Base-by-base conservation (phyloP, 1,140 invertebrate species). In the Chionoecetes opilio region DNA sequence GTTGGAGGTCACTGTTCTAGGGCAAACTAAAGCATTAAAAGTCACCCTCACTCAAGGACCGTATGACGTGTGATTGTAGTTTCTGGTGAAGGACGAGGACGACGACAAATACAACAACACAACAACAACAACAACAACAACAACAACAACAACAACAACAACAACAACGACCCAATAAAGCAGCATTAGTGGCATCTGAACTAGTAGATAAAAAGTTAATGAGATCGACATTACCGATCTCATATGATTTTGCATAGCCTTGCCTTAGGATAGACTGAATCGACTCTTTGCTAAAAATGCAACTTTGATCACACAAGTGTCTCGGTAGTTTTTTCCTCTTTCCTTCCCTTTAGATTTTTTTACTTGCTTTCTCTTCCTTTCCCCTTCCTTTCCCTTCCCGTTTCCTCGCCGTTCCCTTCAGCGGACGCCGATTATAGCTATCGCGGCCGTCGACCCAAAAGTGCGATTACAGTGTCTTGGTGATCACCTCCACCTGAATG, bases 401-500 rank as follows among this genome's bases (percentile, higher is more conserved):
- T 87, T 3, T 31, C 38, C 82, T 85, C 82, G 26, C 38, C 38
- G n/a, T 35, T 85, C 91, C 38, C 17, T 92, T 35, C 53, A 21
- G 29, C 1, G n/a, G 92, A 14, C 82, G 37, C 82, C 92, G 92
- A 86, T 93, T 93, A 84, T 63, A 26, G 37, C 92, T 93, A 86
- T 93, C 92, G 84, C 35, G 82, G 82, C 11, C 92, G 92, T 82
- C 82, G 82, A 53, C 82, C 92, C 92, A 86, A 84, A 37, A 53
- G 82, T 53, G 92, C 92, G 82, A 53, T 32, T 63, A 46, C 86
- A 87, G 37, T 53, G 93, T 93, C 46, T 87, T 87, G 93, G 35
- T 75, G 88, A 94, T 94, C 82, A 85, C 93, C 93, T 46, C 82
- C 93, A 84, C 90, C 82, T 85, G 89, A 95, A 95, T 92, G 89